A percentile compares a stretch with the other conserved stretches of the same genome.
Conservation (phyloP, 2,113 vertebrate species). For the Penelope pileata region DNA sequence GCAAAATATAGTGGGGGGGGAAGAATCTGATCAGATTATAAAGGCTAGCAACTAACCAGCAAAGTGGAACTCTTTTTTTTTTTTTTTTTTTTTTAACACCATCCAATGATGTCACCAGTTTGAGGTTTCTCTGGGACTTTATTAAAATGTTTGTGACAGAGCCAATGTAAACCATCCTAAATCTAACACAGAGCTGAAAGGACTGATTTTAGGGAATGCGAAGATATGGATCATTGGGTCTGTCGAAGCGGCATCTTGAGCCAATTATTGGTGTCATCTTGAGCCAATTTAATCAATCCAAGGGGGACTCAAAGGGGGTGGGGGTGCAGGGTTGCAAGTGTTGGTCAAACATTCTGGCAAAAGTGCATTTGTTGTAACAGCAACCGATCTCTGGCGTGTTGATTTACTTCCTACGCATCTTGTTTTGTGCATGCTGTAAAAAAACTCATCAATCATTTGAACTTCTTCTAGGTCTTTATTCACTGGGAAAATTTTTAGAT, state of each 20-base stretch:
- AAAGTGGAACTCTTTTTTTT: slow-evolving; percentile 82
- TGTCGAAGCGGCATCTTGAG: slow-evolving; percentile 94
- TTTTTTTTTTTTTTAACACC: slow-evolving; percentile 86
- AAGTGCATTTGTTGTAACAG: slow-evolving; percentile 71
- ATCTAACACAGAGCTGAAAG: slow-evolving; percentile 94
- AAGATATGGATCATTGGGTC: slow-evolving; percentile 98
- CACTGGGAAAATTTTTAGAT: background rate
- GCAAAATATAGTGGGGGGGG: slow-evolving; percentile 64
- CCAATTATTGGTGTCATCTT: slow-evolving; percentile 99
- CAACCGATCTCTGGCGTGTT: slow-evolving; percentile 37
- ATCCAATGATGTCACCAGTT: slow-evolving; percentile 93
- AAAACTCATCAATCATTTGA: slow-evolving; percentile 8
- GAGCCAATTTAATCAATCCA: slow-evolving; percentile 99
- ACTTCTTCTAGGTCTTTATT: slow-evolving; percentile 17
- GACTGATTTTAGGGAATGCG: slow-evolving; percentile 90
- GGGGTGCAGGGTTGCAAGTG: slow-evolving; percentile 84
- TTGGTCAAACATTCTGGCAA: slow-evolving; percentile 94
- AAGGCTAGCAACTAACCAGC: slow-evolving; percentile 75
- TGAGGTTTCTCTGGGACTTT: slow-evolving; percentile 92
- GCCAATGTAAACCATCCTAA: slow-evolving; percentile 99
- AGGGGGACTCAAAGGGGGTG: slow-evolving; percentile 83
- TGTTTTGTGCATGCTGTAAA: slow-evolving; percentile 15
- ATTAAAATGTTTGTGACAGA: slow-evolving; percentile 94
- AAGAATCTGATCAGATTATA: slow-evolving; percentile 65
- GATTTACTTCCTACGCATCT: slow-evolving; percentile 21